phyloP scores from a whole-genome alignment of 2,113 vertebrate genomes.

The Boleophthalmus pectinirostris region DNA sequence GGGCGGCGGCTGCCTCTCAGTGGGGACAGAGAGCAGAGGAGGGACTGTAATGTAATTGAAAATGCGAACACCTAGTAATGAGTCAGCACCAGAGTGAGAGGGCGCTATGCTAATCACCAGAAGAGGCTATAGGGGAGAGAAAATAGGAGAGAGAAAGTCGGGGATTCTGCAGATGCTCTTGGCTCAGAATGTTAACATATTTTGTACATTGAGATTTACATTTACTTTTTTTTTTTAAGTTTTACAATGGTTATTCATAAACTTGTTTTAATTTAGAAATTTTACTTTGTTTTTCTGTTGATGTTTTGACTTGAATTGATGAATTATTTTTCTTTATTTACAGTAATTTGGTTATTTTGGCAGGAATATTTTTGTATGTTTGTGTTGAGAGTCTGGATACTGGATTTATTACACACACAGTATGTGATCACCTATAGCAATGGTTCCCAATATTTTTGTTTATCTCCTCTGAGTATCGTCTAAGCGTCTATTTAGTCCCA shows the following conservation, averaged over 20 bases:
- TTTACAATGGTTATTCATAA: background rate
- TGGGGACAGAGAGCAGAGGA: constrained; percentile 45
- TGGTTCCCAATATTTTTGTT: too few species aligned
- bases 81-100: constrained; percentile 55
- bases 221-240: too few species aligned
- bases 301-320: too few species aligned
- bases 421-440: too few species aligned
- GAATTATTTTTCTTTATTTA: too few species aligned
- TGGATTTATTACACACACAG: too few species aligned
- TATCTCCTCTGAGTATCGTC: too few species aligned
- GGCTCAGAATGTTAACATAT: constrained; percentile 37
- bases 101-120: constrained; percentile 58
- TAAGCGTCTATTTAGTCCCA: background rate
- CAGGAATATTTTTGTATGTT: too few species aligned
- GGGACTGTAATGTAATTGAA: constrained; percentile 62
- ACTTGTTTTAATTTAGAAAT: too few species aligned
- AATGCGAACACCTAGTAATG: constrained; percentile 68
- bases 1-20: constrained; percentile 63
- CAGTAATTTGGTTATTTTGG: too few species aligned
- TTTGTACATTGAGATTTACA: constrained; percentile 18
- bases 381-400: too few species aligned
- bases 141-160: constrained; percentile 6
- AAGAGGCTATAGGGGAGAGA: background rate
- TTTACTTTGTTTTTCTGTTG: too few species aligned
- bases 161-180: background rate